phyloP scores from a whole-genome alignment of 2,113 vertebrate species.

The Protobothrops mucrosquamatus region DNA sequence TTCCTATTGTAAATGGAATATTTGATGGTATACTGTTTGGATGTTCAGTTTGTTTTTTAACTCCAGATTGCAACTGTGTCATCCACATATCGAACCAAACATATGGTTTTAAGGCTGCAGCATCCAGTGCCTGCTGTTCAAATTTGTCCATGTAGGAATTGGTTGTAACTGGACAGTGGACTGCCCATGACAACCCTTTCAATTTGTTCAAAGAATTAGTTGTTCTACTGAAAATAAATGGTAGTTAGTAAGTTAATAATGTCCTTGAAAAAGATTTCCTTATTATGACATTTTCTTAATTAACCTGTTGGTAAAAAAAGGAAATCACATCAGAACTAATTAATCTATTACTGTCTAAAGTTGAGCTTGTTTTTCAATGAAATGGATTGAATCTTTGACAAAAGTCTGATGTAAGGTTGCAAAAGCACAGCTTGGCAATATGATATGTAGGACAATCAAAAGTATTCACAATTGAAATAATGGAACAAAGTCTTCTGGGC shows the following conservation, averaged over 20 bases:
- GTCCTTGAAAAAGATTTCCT: not conserved
- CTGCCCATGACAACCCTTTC: not conserved
- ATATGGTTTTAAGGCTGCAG: not conserved
- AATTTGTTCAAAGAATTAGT: not conserved
- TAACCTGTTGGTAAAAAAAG: not conserved
- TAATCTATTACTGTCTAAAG: not conserved
- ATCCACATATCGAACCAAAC: not conserved
- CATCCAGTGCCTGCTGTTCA: not conserved
- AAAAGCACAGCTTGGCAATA: not conserved
- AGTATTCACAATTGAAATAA: not conserved
- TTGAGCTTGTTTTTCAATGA: not conserved
- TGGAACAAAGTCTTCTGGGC: not conserved
- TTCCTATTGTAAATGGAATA: not conserved
- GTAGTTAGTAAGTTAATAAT: not conserved
- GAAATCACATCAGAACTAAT: not conserved
- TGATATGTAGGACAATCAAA: not conserved
- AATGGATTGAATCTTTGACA: not conserved
- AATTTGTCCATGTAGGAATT: not conserved
- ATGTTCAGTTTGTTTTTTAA: not conserved
- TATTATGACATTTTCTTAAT: not conserved
- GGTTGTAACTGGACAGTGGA: not conserved
- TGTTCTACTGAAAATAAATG: not conserved
- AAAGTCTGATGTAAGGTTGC: not conserved
- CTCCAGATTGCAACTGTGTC: not conserved
- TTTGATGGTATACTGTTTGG: not conserved